A percentile compares a stretch with the other conserved stretches of the same genome.
Conservation (phyloP, 2,888 invertebrate genomes). For the Meganola albula region DNA sequence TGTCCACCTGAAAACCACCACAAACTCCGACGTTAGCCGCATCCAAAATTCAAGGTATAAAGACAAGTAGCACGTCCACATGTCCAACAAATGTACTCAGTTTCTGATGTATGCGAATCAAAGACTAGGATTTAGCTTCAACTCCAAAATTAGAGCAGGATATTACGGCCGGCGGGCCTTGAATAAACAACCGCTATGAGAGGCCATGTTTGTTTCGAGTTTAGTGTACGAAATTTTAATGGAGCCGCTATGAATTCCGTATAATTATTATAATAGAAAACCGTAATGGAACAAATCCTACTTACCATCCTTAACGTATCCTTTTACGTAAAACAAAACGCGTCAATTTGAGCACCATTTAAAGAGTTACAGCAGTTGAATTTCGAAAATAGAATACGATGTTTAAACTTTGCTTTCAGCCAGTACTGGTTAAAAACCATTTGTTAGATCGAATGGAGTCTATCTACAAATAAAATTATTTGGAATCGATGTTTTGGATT, state of each 20-base stretch:
- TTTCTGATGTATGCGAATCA: conserved; percentile 41
- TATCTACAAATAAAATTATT: conserved; percentile 46
- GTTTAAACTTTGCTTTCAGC: conserved; percentile 63
- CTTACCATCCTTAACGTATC: no score
- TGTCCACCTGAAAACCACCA: conserved; percentile 48
- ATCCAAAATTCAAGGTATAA: conserved; percentile 63
- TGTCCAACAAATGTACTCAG: conserved; percentile 43
- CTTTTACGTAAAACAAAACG: no score
- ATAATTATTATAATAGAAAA: conserved; percentile 25
- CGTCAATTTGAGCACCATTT: conserved; percentile 31
- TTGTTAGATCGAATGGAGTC: conserved; percentile 44
- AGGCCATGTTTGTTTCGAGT: conserved; percentile 34
- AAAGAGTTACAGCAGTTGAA: conserved; percentile 40
- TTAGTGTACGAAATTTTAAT: conserved; percentile 38
- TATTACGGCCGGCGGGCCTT: conserved; percentile 37
- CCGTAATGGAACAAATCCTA: conserved; percentile 1
- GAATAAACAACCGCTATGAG: conserved; percentile 40
- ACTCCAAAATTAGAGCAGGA: conserved; percentile 43
- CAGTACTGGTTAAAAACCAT: conserved; percentile 48
- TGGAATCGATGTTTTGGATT: conserved; percentile 48
- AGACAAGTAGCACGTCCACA: conserved; percentile 48
- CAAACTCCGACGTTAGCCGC: conserved; percentile 52
- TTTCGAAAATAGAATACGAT: conserved; percentile 55
- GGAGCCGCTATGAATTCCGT: conserved; percentile 27
- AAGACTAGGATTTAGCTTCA: conserved; percentile 39